Percentiles rank a stretch among this genome's conserved stretches.
These are phyloP conservation scores for Lottia scabra DNA, from an alignment of 2,888 invertebrate species.

Conservation along the genomic window DNA sequence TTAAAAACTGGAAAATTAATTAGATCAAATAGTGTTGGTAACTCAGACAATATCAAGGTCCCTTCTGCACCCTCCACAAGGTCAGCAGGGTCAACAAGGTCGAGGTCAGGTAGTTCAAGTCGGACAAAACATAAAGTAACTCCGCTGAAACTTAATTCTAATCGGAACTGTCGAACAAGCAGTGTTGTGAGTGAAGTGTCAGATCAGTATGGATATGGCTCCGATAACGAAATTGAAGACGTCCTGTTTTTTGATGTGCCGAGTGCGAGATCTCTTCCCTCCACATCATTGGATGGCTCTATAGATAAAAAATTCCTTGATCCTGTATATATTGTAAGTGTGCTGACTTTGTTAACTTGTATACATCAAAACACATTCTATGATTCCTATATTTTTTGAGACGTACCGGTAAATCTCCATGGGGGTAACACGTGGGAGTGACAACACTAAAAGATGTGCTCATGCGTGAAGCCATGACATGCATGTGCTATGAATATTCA, in stretches of 20 bases:
- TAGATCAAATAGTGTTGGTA: not conserved
- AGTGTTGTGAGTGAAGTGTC: not conserved
- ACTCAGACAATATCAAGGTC: not conserved
- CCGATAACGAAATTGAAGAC: slow-evolving; percentile 14
- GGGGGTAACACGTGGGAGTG: too few relatives aligned
- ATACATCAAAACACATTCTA: too few relatives aligned
- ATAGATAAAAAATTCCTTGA: slow-evolving; percentile 31
- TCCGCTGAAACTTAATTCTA: not conserved
- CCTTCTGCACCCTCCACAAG: not conserved
- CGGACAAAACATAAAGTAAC: not conserved
- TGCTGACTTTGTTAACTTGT: not conserved
- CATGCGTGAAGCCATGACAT: too few relatives aligned
- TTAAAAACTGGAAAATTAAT: not conserved
- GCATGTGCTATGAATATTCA: too few relatives aligned
- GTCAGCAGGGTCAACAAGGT: not conserved
- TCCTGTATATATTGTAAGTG: slow-evolving; percentile 42
- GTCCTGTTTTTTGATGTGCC: slow-evolving; percentile 14
- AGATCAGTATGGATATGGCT: slow-evolving; percentile 5
- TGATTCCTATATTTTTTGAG: too few relatives aligned
- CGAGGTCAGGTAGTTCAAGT: slow-evolving; percentile 2
- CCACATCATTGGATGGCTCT: not conserved
- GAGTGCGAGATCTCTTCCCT: not conserved
- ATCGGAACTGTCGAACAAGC: not conserved
- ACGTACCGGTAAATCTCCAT: too few relatives aligned
- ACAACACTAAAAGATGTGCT: too few relatives aligned